Evolutionary conservation across 2,888 invertebrate species (phyloP).

Genomic region (Rutpela maculata): DNA sequence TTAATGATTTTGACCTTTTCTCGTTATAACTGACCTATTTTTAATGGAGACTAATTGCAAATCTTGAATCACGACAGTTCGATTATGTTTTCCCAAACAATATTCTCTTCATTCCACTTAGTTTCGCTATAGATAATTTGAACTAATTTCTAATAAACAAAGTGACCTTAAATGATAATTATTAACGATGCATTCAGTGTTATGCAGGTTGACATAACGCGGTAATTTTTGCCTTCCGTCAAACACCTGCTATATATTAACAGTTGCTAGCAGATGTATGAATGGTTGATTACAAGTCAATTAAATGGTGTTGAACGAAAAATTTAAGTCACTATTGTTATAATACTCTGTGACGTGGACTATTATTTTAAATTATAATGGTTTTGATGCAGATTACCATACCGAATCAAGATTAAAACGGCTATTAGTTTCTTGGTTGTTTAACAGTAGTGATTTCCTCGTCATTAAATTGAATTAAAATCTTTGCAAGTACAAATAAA

Average conservation of each 20-base stretch:
- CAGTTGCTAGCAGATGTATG: not conserved
- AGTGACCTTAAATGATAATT: constrained; percentile 1
- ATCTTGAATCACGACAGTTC: constrained; percentile 16
- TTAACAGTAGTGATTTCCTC: not conserved
- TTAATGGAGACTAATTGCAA: constrained; percentile 14
- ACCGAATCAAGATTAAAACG: not conserved
- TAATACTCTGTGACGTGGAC: not conserved
- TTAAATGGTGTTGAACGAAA: not conserved
- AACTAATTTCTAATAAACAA: constrained; percentile 6
- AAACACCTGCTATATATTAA: not conserved
- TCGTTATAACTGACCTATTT: constrained; percentile 20
- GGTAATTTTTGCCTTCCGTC: not conserved
- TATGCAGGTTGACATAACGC: not conserved
- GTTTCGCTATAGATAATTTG: not conserved
- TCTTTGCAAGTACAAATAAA: not conserved
- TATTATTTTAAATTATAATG: not conserved
- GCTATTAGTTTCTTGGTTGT: not conserved
- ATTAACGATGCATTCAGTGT: not conserved
- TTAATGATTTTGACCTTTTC: constrained; percentile 32
- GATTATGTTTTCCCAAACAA: constrained; percentile 2
- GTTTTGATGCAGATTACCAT: not conserved
- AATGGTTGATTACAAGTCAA: not conserved
- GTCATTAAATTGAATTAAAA: not conserved
- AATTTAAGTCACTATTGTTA: not conserved
- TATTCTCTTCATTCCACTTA: not conserved